Conservation (phyloP, 2,888 invertebrate species). For the Pristionchus exspectatus region DNA sequence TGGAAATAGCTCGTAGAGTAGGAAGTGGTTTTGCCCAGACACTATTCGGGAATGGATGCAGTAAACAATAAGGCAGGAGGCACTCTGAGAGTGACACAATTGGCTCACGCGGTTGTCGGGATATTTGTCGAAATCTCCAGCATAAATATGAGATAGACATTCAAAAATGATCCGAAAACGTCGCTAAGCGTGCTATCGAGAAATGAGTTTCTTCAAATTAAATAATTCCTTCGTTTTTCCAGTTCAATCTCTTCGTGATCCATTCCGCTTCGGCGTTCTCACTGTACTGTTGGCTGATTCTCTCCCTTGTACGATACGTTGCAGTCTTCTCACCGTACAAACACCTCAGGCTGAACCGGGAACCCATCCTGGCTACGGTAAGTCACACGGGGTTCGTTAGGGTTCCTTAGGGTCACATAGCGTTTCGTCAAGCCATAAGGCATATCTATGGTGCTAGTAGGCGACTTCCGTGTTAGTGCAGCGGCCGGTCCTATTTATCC, state of each 20-base stretch:
- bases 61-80: too few species aligned
- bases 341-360: conserved; percentile 71
- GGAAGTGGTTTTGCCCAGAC: too few species aligned
- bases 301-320: conserved; percentile 74
- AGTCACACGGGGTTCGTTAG: conserved; percentile 5
- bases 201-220: too few species aligned
- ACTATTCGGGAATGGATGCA: too few species aligned
- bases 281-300: conserved; percentile 77
- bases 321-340: conserved; percentile 76
- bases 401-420: not conserved
- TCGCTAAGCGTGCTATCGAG: not conserved
- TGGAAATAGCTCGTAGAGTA: too few species aligned
- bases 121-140: too few species aligned
- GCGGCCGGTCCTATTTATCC: not conserved
- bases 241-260: conserved; percentile 75
- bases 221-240: too few species aligned
- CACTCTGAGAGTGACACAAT: too few species aligned
- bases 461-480: not conserved
- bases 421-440: not conserved
- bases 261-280: conserved; percentile 75
- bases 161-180: too few species aligned
- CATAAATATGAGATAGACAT: too few species aligned
- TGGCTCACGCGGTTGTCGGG: too few species aligned
- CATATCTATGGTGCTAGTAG: too few species aligned
- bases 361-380: conserved; percentile 73